Conservation (phyloP, 2,113 vertebrate species). For the Caranx melampygus region DNA sequence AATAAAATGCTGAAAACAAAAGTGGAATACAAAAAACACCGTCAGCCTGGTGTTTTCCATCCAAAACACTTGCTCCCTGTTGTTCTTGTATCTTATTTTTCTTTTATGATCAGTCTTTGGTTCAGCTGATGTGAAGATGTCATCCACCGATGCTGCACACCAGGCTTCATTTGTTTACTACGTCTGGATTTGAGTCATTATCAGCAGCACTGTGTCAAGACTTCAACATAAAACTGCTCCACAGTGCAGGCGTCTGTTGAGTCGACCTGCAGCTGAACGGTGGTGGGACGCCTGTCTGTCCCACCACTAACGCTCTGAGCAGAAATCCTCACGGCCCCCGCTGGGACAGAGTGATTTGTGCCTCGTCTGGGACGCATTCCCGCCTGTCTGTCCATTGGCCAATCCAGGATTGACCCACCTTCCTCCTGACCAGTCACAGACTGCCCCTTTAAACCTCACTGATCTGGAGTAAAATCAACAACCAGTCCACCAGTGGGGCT, state of each 20-base stretch:
- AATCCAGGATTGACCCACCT: constrained; percentile 43
- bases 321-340: constrained; percentile 46
- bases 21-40: not conserved
- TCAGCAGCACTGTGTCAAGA: not conserved
- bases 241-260: constrained; percentile 18
- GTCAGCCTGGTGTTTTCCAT: no score
- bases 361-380: constrained; percentile 27
- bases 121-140: constrained; percentile 4
- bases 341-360: constrained; percentile 5
- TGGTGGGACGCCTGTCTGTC: constrained; percentile 10
- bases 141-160: not conserved
- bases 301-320: constrained; percentile 31
- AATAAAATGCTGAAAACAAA: not conserved
- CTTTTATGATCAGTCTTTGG: constrained; percentile 3
- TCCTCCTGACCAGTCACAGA: constrained; percentile 30
- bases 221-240: constrained; percentile 30
- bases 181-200: not conserved
- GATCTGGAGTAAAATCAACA: constrained; percentile 8
- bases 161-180: constrained; percentile 12
- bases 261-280: constrained; percentile 64
- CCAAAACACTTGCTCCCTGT: not conserved
- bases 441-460: not conserved
- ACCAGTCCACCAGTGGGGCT: not conserved
- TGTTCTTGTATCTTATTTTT: not conserved
- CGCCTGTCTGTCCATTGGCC: constrained; percentile 52